These are phyloP conservation scores for Palythoa heliodiscus DNA, from an alignment of 92 coral and sea anemone species.

Conservation along the genomic window DNA sequence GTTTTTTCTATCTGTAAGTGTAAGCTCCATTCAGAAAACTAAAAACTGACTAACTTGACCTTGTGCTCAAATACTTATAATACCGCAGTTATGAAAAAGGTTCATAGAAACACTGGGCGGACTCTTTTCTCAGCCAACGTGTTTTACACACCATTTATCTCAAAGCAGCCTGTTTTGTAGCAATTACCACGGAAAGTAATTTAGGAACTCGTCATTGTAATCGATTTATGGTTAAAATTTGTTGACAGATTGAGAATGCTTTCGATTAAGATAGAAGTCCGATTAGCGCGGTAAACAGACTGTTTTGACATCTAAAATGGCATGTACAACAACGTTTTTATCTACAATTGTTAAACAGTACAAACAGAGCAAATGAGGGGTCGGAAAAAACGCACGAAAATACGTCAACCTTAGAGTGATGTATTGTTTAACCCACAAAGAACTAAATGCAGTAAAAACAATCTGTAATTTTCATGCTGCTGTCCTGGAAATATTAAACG, in stretches of 20 bases:
- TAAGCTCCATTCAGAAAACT: neutral
- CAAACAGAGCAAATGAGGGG: neutral
- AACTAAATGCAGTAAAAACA: neutral
- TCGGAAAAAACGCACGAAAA: neutral
- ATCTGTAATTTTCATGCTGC: neutral
- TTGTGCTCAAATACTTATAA: neutral
- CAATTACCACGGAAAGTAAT: conserved; percentile 32
- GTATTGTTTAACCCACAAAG: neutral
- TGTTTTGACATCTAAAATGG: conserved; percentile 31
- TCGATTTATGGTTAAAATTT: conserved; percentile 42
- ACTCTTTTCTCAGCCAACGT: neutral
- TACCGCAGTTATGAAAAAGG: neutral
- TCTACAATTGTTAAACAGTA: neutral
- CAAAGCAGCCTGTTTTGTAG: conserved; percentile 26
- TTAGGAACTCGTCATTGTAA: conserved; percentile 19
- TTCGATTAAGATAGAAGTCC: conserved; percentile 40
- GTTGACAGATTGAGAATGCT: conserved; percentile 39
- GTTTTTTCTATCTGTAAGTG: neutral
- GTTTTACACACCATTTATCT: conserved; percentile 3
- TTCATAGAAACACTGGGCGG: neutral
- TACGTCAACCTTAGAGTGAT: neutral
- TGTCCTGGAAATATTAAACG: neutral
- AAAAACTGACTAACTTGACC: neutral
- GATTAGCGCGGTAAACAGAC: conserved; percentile 35
- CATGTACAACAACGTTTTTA: neutral